phyloP scores from a whole-genome alignment of 2,113 vertebrate species.

The Microcebus jonahi region DNA sequence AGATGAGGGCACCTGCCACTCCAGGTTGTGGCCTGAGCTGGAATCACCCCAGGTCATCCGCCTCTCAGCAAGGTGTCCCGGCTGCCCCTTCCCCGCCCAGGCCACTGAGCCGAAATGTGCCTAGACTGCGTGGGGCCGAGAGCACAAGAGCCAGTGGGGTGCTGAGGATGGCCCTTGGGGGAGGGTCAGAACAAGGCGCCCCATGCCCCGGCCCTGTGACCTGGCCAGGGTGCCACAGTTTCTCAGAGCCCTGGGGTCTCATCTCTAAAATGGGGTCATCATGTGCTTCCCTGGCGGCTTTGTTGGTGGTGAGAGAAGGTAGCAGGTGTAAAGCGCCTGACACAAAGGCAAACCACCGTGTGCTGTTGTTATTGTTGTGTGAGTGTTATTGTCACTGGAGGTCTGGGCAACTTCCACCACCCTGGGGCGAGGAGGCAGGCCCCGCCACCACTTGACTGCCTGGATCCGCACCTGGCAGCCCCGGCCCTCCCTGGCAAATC shows the following conservation, averaged over 20 bases:
- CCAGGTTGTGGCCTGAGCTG: neutral
- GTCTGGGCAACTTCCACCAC: neutral
- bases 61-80: neutral
- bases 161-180: neutral
- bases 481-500: fast-evolving
- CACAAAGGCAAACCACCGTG: fast-evolving
- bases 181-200: fast-evolving
- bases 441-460: neutral
- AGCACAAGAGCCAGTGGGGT: neutral
- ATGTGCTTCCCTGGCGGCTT: neutral
- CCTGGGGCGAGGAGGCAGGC: neutral
- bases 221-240: neutral
- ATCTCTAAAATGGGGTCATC: neutral
- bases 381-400: neutral
- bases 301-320: neutral
- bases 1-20: neutral
- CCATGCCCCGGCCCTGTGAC: neutral
- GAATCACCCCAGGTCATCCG: neutral
- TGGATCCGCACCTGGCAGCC: neutral
- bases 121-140: neutral
- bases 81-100: neutral
- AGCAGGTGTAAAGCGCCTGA: neutral
- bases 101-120: neutral
- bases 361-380: neutral
- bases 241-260: neutral